These are phyloP conservation scores for Sardina pilchardus DNA, from an alignment of 2,113 vertebrate species.

Conservation along the genomic window DNA sequence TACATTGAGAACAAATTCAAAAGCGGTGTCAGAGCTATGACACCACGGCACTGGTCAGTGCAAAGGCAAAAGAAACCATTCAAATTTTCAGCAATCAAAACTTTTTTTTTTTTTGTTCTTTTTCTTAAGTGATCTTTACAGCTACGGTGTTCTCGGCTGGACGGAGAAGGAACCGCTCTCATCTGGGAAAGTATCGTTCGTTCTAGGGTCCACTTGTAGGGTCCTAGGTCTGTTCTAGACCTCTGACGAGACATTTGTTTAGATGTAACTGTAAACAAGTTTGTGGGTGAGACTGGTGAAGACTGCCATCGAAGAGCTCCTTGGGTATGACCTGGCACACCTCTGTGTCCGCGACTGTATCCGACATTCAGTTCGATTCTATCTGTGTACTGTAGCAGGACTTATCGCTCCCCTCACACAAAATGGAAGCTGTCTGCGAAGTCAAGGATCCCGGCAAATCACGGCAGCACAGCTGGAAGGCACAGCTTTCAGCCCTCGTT, in stretches of 20 bases:
- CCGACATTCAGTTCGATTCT: not conserved
- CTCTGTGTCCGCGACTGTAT: not conserved
- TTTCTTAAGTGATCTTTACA: not conserved
- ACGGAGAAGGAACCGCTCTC: constrained; percentile 29
- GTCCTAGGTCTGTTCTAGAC: not conserved
- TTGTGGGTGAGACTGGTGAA: not conserved
- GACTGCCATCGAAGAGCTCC: not conserved
- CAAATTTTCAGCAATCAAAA: not conserved
- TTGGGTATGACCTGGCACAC: not conserved
- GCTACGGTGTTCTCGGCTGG: not conserved
- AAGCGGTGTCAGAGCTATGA: constrained; percentile 56
- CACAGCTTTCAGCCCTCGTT: not conserved
- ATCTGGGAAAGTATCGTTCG: not conserved
- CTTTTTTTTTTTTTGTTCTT: no score
- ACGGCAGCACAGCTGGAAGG: not conserved
- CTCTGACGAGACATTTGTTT: not conserved
- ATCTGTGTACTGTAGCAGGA: not conserved
- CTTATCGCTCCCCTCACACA: not conserved
- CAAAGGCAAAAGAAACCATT: constrained; percentile 13
- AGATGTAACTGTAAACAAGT: constrained; percentile 7
- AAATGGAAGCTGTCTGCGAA: not conserved
- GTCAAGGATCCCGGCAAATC: not conserved
- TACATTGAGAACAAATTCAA: constrained; percentile 62
- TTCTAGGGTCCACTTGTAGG: not conserved
- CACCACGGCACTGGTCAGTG: constrained; percentile 25